A percentile compares a stretch with the other conserved stretches of the same genome.
Conservation (phyloP, 2,888 invertebrate species). For the Amphiduros pacificus region DNA sequence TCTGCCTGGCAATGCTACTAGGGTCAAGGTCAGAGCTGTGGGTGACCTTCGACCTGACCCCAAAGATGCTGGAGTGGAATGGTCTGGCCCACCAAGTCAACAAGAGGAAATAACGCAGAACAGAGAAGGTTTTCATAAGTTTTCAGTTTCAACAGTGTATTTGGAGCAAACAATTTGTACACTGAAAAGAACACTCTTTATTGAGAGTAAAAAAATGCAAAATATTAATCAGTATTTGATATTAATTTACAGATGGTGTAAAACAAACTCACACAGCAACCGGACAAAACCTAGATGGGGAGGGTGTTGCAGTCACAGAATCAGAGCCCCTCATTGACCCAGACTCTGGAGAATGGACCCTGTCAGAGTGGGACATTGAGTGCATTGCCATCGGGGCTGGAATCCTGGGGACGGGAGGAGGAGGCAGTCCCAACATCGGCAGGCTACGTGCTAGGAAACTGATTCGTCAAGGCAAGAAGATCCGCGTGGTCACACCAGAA, state of each 20-base stretch:
- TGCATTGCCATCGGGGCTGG: slow-evolving; percentile 52
- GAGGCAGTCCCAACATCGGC: slow-evolving; percentile 48
- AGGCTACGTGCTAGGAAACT: slow-evolving; percentile 34
- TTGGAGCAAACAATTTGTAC: too few species aligned
- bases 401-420: slow-evolving; percentile 53
- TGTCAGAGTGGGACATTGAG: slow-evolving; percentile 48
- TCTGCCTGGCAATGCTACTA: slow-evolving; percentile 45
- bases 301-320: background rate
- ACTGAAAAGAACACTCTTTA: too few species aligned
- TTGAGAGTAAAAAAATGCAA: too few species aligned
- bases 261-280: background rate
- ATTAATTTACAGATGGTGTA: too few species aligned
- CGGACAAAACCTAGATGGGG: background rate
- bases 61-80: too few species aligned
- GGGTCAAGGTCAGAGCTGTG: slow-evolving; percentile 45
- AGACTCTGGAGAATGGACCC: slow-evolving; percentile 42
- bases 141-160: too few species aligned
- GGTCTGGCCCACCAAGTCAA: too few species aligned
- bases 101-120: too few species aligned
- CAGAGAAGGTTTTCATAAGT: too few species aligned
- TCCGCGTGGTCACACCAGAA: slow-evolving; percentile 42
- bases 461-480: slow-evolving; percentile 38
- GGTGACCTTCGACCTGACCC: slow-evolving; percentile 40
- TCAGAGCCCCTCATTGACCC: slow-evolving; percentile 7
- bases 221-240: too few species aligned